Evolutionary conservation across 2,113 vertebrate species (phyloP).

Genomic region (Axis porcinus): DNA sequence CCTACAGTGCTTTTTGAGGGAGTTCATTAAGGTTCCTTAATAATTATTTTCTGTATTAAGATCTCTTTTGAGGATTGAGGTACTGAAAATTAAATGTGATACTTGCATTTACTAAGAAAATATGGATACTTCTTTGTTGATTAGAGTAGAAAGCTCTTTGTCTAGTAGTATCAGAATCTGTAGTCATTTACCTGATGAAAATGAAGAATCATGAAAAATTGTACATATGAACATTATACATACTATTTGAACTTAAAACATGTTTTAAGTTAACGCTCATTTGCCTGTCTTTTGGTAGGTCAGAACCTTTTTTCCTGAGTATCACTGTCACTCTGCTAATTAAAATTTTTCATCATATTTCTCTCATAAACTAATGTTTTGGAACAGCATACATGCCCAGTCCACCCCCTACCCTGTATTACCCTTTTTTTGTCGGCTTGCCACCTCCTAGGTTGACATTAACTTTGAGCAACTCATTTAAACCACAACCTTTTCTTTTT

Average conservation of each 20-base stretch:
- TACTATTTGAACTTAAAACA: neutral
- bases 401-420: neutral
- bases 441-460: neutral
- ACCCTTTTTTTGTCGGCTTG: neutral
- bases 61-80: neutral
- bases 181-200: neutral
- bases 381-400: neutral
- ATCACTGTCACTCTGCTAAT: neutral
- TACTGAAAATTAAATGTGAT: neutral
- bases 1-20: neutral
- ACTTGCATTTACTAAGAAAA: neutral
- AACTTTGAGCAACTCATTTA: neutral
- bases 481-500: neutral
- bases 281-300: neutral
- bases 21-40: neutral
- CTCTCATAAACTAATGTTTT: neutral
- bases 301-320: neutral
- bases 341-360: neutral
- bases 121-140: neutral
- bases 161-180: neutral
- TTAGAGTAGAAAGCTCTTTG: neutral
- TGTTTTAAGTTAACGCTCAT: neutral
- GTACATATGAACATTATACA: neutral
- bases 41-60: neutral
- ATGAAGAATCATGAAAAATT: neutral